Evolutionary conservation across 2,888 invertebrate genomes (phyloP), one percentile per base, ranked within the genome.

Genomic region (Dasysyrphus tricinctus): DNA sequence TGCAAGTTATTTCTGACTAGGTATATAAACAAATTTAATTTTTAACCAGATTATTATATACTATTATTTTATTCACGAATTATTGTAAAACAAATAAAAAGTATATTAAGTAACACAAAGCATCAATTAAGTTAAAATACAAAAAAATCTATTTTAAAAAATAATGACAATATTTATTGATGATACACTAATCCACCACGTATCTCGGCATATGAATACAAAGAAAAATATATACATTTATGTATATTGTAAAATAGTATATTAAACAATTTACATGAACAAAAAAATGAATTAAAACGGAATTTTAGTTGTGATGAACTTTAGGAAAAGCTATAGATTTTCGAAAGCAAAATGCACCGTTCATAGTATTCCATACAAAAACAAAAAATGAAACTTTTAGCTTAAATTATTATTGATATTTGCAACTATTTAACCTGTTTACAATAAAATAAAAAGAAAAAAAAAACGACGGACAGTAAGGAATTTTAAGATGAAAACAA

Each of bases 121-220:
- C 47, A 49, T 39, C 49, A 74, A 69, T 75, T 76, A 70, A 76
- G 34, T 74, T 57, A 69, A 72, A 73, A 51, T 14, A 12, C 47
- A 51, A 34, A 78, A 74, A 24, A 29, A 65, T 75, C 51, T 59
- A 74, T 42, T 42, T 29, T 29, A 75, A 76, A 47, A 19, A 74
- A 69, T 65, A 70, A 78, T 86, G 85, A 86, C 85, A 86, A 86
- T 86, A 86, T 86, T 78, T 74, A 78, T 79, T 75, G 57, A 69
- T 63, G 85, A 86, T 86, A 74, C 73, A 78, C 14, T 34, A 57
- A 74, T 61, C 83, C 80, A 84, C 74, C 74, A 75, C 57, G 80
- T 80, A 81, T 81, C 81, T 86, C 78, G 34, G 63, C 81, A 81
- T 51, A 81, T 51, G 77, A 70, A 81, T 72, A 86, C 77, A 80